phyloP scores from a whole-genome alignment of 2,888 invertebrate genomes.

The Drosophila cognata region DNA sequence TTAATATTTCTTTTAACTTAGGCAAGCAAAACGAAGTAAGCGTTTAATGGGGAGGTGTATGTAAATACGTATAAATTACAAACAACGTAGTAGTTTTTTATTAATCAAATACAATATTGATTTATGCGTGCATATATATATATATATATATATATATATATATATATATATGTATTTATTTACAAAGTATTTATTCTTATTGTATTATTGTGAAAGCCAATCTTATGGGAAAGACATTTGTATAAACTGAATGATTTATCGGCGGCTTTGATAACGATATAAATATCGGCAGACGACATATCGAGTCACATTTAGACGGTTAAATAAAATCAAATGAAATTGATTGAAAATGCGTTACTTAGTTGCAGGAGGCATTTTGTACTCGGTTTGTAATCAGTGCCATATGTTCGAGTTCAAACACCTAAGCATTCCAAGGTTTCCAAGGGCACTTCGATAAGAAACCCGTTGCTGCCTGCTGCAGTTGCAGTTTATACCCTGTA shows the following conservation, averaged over 20 bases:
- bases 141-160: conserved; percentile 2
- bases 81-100: neutral
- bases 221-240: neutral
- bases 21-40: conserved; percentile 13
- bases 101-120: conserved; percentile 1
- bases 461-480: neutral
- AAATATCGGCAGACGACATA: neutral
- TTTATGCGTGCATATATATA: neutral
- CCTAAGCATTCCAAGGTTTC: conserved; percentile 41
- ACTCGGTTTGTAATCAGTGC: conserved; percentile 26
- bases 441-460: conserved; percentile 51
- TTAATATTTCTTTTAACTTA: conserved; percentile 7
- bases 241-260: neutral
- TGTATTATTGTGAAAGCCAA: too few species aligned
- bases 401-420: conserved; percentile 58
- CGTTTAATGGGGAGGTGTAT: neutral
- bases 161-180: neutral
- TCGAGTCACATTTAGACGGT: neutral
- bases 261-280: neutral
- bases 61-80: neutral
- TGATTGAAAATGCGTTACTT: conserved; percentile 23
- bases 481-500: conserved; percentile 11
- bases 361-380: conserved; percentile 40
- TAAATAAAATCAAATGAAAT: neutral
- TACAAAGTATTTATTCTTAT: neutral